These are phyloP conservation scores for Pogona vitticeps DNA, from an alignment of 2,113 vertebrate species.

Conservation along the genomic window DNA sequence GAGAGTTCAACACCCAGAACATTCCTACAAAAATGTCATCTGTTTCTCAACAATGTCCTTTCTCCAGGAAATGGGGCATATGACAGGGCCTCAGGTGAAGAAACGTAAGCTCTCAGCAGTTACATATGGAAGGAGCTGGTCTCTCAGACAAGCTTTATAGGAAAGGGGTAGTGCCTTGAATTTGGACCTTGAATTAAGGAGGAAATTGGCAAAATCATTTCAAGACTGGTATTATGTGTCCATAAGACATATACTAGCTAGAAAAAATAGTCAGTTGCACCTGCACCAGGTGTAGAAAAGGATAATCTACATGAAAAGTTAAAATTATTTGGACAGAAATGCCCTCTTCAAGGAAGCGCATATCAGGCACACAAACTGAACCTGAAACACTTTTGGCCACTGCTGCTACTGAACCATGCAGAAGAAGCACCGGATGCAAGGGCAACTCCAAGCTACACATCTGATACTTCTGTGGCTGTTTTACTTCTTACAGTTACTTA, in stretches of 20 bases:
- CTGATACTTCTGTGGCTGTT: background rate
- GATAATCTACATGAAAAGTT: too few species aligned
- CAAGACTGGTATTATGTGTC: too few species aligned
- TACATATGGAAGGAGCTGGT: background rate
- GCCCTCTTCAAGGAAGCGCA: too few species aligned
- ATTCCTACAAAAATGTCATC: background rate
- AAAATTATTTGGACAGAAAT: too few species aligned
- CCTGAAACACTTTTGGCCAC: background rate
- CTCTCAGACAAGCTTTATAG: too few species aligned
- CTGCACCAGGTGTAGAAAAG: too few species aligned
- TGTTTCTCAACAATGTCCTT: background rate
- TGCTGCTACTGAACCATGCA: background rate
- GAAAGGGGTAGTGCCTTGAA: too few species aligned
- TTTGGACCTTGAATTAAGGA: too few species aligned
- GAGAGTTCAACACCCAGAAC: background rate
- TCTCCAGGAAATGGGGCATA: background rate
- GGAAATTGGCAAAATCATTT: too few species aligned
- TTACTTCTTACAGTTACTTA: background rate
- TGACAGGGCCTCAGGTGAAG: background rate
- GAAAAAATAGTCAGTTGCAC: too few species aligned
- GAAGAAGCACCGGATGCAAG: background rate
- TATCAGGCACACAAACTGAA: too few species aligned
- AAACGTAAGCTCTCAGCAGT: background rate
- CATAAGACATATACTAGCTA: too few species aligned
- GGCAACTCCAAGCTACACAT: background rate